These are phyloP conservation scores for Poeciliopsis occidentalis DNA, from an alignment of 2,113 vertebrate genomes.

Conservation along the genomic window DNA sequence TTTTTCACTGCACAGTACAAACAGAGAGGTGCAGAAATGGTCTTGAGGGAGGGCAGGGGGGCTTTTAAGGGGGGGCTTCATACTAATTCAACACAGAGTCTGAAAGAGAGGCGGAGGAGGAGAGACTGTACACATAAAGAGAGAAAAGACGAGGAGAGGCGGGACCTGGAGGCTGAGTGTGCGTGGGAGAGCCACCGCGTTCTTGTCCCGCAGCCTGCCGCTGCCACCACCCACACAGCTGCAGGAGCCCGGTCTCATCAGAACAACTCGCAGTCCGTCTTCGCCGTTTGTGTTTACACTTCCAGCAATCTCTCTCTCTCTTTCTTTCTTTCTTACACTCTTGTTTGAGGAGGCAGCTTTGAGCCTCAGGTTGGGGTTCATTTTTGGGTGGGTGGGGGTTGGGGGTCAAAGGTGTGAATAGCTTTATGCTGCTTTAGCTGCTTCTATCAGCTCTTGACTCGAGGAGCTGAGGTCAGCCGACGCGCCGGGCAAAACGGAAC, in stretches of 20 bases:
- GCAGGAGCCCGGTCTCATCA: conserved; percentile 24
- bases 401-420: conserved; percentile 60
- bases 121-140: conserved; percentile 1
- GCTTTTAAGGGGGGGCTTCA: neutral
- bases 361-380: neutral
- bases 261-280: conserved; percentile 29
- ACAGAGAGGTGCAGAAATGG: conserved; percentile 79
- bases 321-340: neutral
- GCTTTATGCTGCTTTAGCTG: conserved; percentile 64
- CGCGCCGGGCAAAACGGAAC: conserved; percentile 17
- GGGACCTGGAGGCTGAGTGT: neutral
- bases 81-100: conserved; percentile 22
- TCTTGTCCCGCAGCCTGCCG: conserved; percentile 9
- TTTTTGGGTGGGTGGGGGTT: neutral
- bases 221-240: conserved; percentile 30
- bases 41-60: conserved; percentile 39
- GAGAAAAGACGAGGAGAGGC: conserved; percentile 12
- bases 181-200: neutral
- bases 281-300: conserved; percentile 18
- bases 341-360: conserved; percentile 49
- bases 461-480: conserved; percentile 54
- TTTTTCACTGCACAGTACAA: conserved; percentile 75
- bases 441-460: conserved; percentile 47
- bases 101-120: conserved; percentile 35
- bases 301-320: neutral